Evolutionary conservation across 2,888 invertebrate genomes (phyloP).

Genomic region (Acanthopleura granulata): DNA sequence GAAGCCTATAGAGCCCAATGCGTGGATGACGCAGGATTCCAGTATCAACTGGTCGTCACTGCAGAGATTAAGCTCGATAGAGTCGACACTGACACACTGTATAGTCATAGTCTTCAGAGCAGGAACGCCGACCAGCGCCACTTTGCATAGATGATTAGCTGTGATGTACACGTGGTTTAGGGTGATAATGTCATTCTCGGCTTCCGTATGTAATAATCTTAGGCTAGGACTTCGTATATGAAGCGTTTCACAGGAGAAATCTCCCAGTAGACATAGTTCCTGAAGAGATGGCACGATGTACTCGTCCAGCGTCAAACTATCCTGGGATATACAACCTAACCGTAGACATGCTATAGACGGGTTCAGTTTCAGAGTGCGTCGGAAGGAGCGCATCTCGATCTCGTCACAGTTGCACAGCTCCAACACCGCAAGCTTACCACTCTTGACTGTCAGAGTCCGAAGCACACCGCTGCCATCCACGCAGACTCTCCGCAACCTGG

Average conservation of each 20-base stretch:
- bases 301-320: constrained; percentile 49
- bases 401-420: constrained; percentile 52
- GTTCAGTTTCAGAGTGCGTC: constrained; percentile 42
- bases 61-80: constrained; percentile 53
- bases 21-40: constrained; percentile 53
- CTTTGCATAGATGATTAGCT: constrained; percentile 54
- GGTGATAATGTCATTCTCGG: constrained; percentile 51
- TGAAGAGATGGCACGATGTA: constrained; percentile 44
- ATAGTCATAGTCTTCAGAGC: constrained; percentile 51
- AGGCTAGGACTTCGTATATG: constrained; percentile 52
- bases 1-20: constrained; percentile 51
- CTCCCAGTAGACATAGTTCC: constrained; percentile 50
- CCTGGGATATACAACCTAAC: constrained; percentile 49
- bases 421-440: constrained; percentile 41
- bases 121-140: constrained; percentile 51
- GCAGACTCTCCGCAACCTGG: constrained; percentile 38
- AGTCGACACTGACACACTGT: constrained; percentile 55
- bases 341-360: constrained; percentile 39
- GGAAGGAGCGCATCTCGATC: constrained; percentile 45
- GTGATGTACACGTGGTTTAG: constrained; percentile 55
- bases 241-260: constrained; percentile 52
- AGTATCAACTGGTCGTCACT: constrained; percentile 54
- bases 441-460: constrained; percentile 44
- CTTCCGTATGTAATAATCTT: constrained; percentile 49
- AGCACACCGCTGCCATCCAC: constrained; percentile 49